Evolutionary conservation across 2,888 invertebrate species (phyloP).

Genomic region (Leptopterna dolabrata): DNA sequence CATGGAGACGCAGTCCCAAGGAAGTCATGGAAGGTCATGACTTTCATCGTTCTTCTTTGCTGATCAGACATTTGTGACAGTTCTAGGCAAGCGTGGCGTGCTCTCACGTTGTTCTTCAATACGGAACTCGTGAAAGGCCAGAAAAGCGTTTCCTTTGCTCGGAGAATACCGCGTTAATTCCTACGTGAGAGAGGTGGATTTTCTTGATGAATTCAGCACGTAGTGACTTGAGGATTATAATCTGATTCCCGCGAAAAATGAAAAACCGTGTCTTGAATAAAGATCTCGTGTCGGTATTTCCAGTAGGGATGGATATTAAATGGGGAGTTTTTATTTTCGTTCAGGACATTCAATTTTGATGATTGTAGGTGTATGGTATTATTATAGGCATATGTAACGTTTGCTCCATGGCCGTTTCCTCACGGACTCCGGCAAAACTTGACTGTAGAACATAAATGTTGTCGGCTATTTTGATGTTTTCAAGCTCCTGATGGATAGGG

Average conservation of each 20-base stretch:
- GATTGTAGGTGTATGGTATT: too few relatives aligned
- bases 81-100: background rate
- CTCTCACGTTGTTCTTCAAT: background rate
- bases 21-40: too few relatives aligned
- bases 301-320: background rate
- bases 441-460: too few relatives aligned
- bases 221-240: background rate
- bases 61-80: too few relatives aligned
- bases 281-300: background rate
- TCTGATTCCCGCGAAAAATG: background rate
- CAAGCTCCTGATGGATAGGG: too few relatives aligned
- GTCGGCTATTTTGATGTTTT: too few relatives aligned
- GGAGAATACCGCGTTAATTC: background rate
- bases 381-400: too few relatives aligned
- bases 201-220: too few relatives aligned
- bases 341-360: background rate
- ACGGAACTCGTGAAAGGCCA: constrained; percentile 17
- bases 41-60: too few relatives aligned
- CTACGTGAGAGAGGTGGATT: background rate
- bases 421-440: too few relatives aligned
- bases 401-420: too few relatives aligned
- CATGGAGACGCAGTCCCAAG: too few relatives aligned
- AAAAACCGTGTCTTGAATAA: constrained; percentile 29
- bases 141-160: background rate
- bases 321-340: background rate